Evolutionary conservation across 1,140 invertebrate species (phyloP).

Genomic region (Caenorhabditis inopinata): DNA sequence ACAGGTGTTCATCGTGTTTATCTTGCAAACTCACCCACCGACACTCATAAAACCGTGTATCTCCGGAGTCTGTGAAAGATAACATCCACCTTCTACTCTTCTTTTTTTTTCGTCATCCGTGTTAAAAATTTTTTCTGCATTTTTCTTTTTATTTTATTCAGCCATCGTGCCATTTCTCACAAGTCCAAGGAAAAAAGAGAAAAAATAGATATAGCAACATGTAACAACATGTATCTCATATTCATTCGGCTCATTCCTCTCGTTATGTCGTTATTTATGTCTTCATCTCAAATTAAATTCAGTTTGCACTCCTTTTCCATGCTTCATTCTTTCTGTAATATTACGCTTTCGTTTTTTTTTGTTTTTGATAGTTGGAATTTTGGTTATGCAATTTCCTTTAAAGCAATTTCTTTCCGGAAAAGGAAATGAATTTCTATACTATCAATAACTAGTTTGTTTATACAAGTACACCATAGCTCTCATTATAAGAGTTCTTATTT

Average conservation of each 20-base stretch:
- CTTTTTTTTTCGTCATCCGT: not conserved
- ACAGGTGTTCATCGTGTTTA: constrained; percentile 34
- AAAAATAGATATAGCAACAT: not conserved
- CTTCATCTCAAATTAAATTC: constrained; percentile 11
- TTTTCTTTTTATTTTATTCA: not conserved
- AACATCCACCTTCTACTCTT: constrained; percentile 15
- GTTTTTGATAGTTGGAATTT: too few relatives aligned
- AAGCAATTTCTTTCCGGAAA: too few relatives aligned
- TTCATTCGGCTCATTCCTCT: not conserved
- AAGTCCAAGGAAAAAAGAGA: not conserved
- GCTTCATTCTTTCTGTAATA: not conserved
- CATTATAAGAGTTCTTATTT: too few relatives aligned
- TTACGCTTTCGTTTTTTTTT: too few relatives aligned
- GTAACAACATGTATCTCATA: constrained; percentile 1
- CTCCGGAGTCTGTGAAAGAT: constrained; percentile 22
- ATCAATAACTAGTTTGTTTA: too few relatives aligned
- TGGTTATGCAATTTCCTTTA: too few relatives aligned
- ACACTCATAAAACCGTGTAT: constrained; percentile 33
- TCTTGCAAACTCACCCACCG: constrained; percentile 33
- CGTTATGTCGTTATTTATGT: constrained; percentile 14
- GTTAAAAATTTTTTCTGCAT: not conserved
- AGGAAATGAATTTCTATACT: too few relatives aligned
- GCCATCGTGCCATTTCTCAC: not conserved
- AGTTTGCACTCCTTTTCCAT: too few relatives aligned
- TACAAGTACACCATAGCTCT: too few relatives aligned